Evolutionary conservation across 2,888 invertebrate genomes (phyloP).

Genomic region (Ectemnius lituratus): DNA sequence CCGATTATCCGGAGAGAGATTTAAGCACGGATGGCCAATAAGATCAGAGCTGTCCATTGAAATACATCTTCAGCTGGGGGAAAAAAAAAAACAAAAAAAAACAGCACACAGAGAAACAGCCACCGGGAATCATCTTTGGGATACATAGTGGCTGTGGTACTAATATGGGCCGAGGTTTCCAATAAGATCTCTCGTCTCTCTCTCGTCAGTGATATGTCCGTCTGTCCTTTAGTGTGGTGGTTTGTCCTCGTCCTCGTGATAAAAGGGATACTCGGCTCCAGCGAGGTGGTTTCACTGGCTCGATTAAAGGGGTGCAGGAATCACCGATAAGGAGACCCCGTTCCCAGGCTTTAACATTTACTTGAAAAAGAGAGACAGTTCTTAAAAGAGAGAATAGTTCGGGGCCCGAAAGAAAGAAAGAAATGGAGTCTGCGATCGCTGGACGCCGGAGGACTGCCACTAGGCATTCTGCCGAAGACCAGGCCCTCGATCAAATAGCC

Average conservation of each 20-base stretch:
- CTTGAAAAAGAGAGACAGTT: not conserved
- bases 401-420: constrained; percentile 4
- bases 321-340: constrained; percentile 22
- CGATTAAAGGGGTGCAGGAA: constrained; percentile 21
- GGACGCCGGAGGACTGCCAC: constrained; percentile 89
- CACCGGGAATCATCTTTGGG: not conserved
- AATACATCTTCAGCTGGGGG: too few relatives aligned
- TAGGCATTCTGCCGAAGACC: constrained; percentile 97
- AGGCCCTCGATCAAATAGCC: constrained; percentile 97
- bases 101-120: too few relatives aligned
- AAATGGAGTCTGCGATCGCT: constrained; percentile 76
- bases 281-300: constrained; percentile 11
- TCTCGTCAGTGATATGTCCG: constrained; percentile 29
- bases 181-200: not conserved
- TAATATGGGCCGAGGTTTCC: not conserved
- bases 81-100: too few relatives aligned
- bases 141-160: not conserved
- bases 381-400: not conserved
- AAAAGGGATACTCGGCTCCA: constrained; percentile 39
- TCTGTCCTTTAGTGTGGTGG: constrained; percentile 56
- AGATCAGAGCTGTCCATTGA: not conserved
- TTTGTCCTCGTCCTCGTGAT: constrained; percentile 49
- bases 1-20: too few relatives aligned
- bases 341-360: too few relatives aligned
- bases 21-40: not conserved